Percentiles rank a stretch among this genome's conserved stretches.
phyloP scores from a whole-genome alignment of 2,113 vertebrate genomes.

The Naja naja region DNA sequence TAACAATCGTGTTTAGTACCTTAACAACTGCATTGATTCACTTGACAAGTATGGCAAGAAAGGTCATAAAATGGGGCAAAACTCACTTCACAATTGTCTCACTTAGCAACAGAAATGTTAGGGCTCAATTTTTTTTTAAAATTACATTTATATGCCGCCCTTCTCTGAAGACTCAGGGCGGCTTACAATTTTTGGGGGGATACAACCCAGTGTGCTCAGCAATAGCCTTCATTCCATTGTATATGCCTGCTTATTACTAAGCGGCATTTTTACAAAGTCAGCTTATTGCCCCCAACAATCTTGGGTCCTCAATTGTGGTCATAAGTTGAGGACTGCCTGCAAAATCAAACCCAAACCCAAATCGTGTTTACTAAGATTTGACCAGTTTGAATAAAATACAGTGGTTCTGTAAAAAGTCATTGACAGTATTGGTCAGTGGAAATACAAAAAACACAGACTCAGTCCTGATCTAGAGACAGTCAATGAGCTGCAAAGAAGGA shows the following conservation, averaged over 20 bases:
- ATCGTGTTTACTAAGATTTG: background rate
- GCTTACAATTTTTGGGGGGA: too few relatives aligned
- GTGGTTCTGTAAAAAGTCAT: background rate
- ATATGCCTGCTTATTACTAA: too few relatives aligned
- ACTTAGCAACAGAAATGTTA: background rate
- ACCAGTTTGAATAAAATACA: background rate
- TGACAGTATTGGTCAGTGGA: background rate
- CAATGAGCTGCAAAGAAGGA: background rate
- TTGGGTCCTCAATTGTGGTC: background rate
- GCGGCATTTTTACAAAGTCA: too few relatives aligned
- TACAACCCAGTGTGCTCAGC: too few relatives aligned
- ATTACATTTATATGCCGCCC: too few relatives aligned
- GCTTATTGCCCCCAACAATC: too few relatives aligned
- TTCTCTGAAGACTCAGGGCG: too few relatives aligned
- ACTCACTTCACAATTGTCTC: background rate
- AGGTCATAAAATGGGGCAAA: background rate
- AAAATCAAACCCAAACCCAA: background rate
- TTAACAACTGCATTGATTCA: background rate
- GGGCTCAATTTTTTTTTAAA: background rate
- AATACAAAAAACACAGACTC: background rate
- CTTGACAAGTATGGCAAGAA: background rate
- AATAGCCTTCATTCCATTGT: too few relatives aligned
- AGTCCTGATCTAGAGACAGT: background rate
- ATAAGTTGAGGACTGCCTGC: background rate
- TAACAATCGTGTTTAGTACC: background rate